These are phyloP conservation scores for Lutjanus erythropterus DNA, from an alignment of 2,113 vertebrate species.

Conservation along the genomic window DNA sequence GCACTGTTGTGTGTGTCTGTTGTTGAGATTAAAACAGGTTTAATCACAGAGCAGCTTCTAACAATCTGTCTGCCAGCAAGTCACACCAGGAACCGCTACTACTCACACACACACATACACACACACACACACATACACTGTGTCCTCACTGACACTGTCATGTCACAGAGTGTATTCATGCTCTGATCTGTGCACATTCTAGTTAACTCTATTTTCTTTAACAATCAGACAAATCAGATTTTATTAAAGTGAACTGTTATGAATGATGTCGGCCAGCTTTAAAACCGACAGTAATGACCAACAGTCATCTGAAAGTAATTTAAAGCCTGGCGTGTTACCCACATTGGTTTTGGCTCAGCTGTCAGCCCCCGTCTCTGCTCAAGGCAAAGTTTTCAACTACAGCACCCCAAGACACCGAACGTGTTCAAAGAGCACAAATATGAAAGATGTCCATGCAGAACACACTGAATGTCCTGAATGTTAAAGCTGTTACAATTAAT, in stretches of 20 bases:
- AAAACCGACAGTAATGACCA: slow-evolving; percentile 55
- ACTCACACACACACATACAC: slow-evolving; percentile 20
- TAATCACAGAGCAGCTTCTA: slow-evolving; percentile 74
- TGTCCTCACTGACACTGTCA: slow-evolving; percentile 30
- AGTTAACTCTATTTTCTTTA: slow-evolving; percentile 46
- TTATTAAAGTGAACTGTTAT: slow-evolving; percentile 5
- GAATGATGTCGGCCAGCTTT: slow-evolving; percentile 34
- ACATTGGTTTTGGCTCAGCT: slow-evolving; percentile 40
- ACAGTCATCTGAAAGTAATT: slow-evolving; percentile 54
- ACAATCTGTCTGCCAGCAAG: slow-evolving; percentile 72
- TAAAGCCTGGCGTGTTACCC: slow-evolving; percentile 27
- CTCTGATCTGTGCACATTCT: slow-evolving; percentile 24
- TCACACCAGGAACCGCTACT: slow-evolving; percentile 29
- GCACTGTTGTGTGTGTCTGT: slow-evolving; percentile 37
- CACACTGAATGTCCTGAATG: not conserved
- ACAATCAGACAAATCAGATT: slow-evolving; percentile 57
- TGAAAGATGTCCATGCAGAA: not conserved
- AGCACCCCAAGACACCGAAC: not conserved
- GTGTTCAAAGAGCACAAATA: not conserved
- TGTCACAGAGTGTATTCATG: slow-evolving; percentile 17
- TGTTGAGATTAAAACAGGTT: slow-evolving; percentile 72
- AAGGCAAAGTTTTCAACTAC: not conserved
- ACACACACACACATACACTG: slow-evolving; percentile 20
- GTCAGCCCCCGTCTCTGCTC: slow-evolving; percentile 23
- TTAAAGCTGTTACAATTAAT: not conserved